Conservation (phyloP, 2,113 vertebrate genomes). For the Electrona antarctica region DNA sequence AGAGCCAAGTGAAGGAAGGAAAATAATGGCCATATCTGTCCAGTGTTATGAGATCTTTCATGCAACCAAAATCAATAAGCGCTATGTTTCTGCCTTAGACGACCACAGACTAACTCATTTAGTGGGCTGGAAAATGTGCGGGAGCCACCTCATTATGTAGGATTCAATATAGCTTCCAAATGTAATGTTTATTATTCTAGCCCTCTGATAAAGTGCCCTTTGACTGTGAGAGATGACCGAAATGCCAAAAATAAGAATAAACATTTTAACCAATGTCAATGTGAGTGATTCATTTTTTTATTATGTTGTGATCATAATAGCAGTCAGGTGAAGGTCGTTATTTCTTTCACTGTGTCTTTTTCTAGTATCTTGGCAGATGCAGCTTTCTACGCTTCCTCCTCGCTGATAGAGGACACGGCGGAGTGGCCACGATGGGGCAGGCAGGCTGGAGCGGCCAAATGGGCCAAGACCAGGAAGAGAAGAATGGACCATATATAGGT, state of each 20-base stretch:
- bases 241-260: constrained; percentile 36
- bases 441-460: constrained; percentile 44
- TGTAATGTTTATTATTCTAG: constrained; percentile 7
- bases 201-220: constrained; percentile 32
- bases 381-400: constrained; percentile 25
- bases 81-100: constrained; percentile 8
- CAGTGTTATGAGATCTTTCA: constrained; percentile 19
- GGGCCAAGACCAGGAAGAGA: neutral
- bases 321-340: neutral
- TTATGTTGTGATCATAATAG: constrained; percentile 18
- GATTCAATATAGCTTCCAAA: constrained; percentile 22
- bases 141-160: constrained; percentile 27
- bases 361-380: neutral
- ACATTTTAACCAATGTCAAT: constrained; percentile 17
- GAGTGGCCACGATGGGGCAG: constrained; percentile 64
- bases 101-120: constrained; percentile 21
- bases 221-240: constrained; percentile 26
- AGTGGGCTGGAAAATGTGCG: constrained; percentile 15
- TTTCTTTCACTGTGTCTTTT: constrained; percentile 3
- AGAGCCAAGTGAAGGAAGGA: constrained; percentile 10
- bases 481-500: neutral
- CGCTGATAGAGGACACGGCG: constrained; percentile 14
- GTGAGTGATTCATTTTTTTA: constrained; percentile 11
- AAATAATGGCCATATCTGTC: constrained; percentile 26
- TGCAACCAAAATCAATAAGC: neutral